phyloP scores from a whole-genome alignment of 2,888 invertebrate genomes.

The Chrysopilus asiliformis region DNA sequence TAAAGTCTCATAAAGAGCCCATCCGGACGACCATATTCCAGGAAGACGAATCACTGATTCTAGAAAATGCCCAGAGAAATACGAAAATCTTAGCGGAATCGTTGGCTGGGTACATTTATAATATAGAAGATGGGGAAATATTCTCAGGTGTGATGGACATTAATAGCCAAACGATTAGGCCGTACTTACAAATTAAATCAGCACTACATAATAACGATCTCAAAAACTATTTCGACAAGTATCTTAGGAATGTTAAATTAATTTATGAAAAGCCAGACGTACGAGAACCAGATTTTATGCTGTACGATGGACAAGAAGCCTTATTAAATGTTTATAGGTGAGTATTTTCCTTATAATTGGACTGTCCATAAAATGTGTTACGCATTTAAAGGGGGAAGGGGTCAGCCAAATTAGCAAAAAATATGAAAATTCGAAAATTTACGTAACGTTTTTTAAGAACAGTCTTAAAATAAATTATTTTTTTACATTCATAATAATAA shows the following conservation, averaged over 20 bases:
- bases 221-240: slow-evolving; percentile 58
- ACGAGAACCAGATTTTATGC: slow-evolving; percentile 84
- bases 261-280: slow-evolving; percentile 59
- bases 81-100: slow-evolving; percentile 68
- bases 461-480: slow-evolving; percentile 4
- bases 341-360: slow-evolving; percentile 19
- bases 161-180: slow-evolving; percentile 53
- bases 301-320: slow-evolving; percentile 72
- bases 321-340: slow-evolving; percentile 79
- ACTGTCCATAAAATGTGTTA: too few species aligned
- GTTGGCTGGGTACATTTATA: slow-evolving; percentile 68
- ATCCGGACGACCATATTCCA: slow-evolving; percentile 30
- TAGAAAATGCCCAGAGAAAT: slow-evolving; percentile 37
- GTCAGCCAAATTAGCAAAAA: too few species aligned
- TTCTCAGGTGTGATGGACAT: slow-evolving; percentile 68
- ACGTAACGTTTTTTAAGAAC: slow-evolving; percentile 1
- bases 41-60: slow-evolving; percentile 21
- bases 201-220: slow-evolving; percentile 54
- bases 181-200: slow-evolving; percentile 62
- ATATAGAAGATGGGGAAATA: slow-evolving; percentile 49
- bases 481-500: too few species aligned
- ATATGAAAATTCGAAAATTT: too few species aligned
- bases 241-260: slow-evolving; percentile 62
- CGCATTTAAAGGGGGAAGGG: too few species aligned
- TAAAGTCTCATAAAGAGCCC: slow-evolving; percentile 38